A percentile compares a stretch with the other conserved stretches of the same genome.
Conservation (phyloP, 2,888 invertebrate genomes). For the Sceliomorpha sp. region DNA sequence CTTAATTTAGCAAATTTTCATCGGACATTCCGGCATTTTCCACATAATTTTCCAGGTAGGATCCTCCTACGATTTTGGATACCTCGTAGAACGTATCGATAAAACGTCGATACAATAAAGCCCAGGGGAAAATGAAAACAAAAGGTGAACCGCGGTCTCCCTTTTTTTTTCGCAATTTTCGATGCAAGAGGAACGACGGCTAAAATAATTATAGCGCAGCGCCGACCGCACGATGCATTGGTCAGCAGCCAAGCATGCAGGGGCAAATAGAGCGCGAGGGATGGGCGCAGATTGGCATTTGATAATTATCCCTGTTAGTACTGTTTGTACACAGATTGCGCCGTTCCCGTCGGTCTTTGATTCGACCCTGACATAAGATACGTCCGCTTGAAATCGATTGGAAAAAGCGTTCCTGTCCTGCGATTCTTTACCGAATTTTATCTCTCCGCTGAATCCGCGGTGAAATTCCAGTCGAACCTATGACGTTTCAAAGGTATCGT, state of each 20-base stretch:
- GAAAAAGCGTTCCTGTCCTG: constrained; percentile 42
- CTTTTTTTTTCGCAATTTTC: too few relatives aligned
- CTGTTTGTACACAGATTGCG: constrained; percentile 55
- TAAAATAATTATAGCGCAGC: constrained; percentile 42
- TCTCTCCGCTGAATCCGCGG: constrained; percentile 8
- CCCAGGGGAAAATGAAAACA: too few relatives aligned
- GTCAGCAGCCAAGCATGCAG: constrained; percentile 38
- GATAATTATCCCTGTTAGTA: constrained; percentile 69
- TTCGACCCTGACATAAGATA: constrained; percentile 59
- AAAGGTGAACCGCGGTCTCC: too few relatives aligned
- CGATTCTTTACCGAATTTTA: constrained; percentile 11
- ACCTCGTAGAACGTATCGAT: too few relatives aligned
- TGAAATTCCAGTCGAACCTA: constrained; percentile 28
- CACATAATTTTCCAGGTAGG: too few relatives aligned
- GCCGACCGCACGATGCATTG: constrained; percentile 43
- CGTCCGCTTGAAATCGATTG: too few relatives aligned
- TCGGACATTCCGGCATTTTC: too few relatives aligned
- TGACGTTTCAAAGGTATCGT: constrained; percentile 32
- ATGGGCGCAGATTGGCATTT: constrained; percentile 62
- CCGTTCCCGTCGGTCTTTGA: constrained; percentile 60
- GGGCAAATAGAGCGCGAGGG: constrained; percentile 13
- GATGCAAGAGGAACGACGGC: constrained; percentile 21
- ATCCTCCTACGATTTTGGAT: too few relatives aligned
- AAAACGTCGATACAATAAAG: too few relatives aligned
- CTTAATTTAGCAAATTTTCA: too few relatives aligned